Percentiles rank a stretch among this genome's conserved stretches.
Evolutionary conservation across 2,797 vertebrate genomes (phyloP).

Genomic region (Xerus rutilus): DNA sequence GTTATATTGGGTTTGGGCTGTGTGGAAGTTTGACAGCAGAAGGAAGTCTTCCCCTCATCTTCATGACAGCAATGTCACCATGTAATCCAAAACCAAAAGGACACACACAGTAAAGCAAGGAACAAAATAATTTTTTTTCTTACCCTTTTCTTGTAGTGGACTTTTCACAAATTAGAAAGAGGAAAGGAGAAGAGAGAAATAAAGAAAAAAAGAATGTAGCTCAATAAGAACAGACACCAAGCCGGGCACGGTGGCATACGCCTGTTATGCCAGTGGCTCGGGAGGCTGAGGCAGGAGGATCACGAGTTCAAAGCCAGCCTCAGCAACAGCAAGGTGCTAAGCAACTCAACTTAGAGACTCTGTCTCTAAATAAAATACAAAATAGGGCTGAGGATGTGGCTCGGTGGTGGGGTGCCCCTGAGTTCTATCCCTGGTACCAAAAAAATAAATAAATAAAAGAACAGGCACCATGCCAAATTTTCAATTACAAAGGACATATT

Average conservation of each 20-base stretch:
- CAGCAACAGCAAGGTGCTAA: no score
- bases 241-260: no score
- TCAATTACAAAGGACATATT: neutral
- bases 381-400: no score
- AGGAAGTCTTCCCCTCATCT: neutral
- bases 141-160: neutral
- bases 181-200: rapidly evolving
- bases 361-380: no score
- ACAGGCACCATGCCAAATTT: no score
- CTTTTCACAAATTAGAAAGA: neutral
- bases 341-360: no score
- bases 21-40: neutral
- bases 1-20: neutral
- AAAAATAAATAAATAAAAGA: no score
- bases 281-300: no score
- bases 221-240: neutral
- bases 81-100: neutral
- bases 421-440: no score
- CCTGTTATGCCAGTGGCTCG: no score
- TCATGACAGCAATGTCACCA: neutral
- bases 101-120: neutral
- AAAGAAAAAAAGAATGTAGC: neutral
- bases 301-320: no score
- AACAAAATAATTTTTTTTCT: neutral
- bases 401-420: no score